These are phyloP conservation scores for Acanthaster planci DNA, from an alignment of 35 echinoderm and acorn worm species.

Conservation along the genomic window DNA sequence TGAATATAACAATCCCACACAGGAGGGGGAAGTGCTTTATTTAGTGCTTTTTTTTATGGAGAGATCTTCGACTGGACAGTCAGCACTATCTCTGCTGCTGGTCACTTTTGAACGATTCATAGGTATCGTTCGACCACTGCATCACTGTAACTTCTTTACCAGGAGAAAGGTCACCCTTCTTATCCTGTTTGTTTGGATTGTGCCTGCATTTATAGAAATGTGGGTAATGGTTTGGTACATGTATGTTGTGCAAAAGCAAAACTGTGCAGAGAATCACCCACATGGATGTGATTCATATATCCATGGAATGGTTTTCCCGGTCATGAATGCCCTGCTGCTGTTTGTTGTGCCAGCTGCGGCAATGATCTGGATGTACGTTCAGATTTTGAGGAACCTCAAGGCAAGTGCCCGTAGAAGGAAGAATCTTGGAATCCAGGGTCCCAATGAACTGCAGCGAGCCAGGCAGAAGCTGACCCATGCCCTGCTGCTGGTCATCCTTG, in stretches of 20 bases:
- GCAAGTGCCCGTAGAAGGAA: not conserved
- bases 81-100: not conserved
- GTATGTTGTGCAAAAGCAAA: not conserved
- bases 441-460: not conserved
- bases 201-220: not conserved
- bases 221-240: not conserved
- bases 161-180: not conserved
- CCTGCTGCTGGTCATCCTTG: not conserved
- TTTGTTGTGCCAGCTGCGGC: not conserved
- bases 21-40: not conserved
- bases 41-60: not conserved
- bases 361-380: slow-evolving; percentile 6
- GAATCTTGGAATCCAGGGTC: not conserved
- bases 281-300: not conserved
- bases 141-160: not conserved
- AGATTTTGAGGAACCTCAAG: not conserved
- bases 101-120: not conserved
- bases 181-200: not conserved
- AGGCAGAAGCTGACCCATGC: not conserved
- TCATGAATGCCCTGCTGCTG: not conserved
- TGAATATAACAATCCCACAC: not conserved
- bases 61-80: not conserved
- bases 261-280: not conserved
- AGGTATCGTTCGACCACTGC: not conserved
- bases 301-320: not conserved